Evolutionary conservation across 2,113 vertebrate species (phyloP).

Genomic region (Ciconia maguari): DNA sequence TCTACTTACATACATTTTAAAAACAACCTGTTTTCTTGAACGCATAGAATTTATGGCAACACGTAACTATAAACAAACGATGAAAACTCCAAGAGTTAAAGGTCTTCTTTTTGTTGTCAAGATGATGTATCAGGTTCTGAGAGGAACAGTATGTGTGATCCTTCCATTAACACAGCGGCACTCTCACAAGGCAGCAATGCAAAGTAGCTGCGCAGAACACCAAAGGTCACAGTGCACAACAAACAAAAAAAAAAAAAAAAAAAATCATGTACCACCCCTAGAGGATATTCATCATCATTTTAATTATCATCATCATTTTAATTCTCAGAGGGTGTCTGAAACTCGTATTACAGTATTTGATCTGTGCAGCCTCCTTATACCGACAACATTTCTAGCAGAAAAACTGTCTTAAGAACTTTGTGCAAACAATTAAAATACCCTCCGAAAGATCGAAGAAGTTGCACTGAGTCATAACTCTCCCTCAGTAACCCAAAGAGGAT

Average conservation of each 20-base stretch:
- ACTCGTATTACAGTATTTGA: neutral
- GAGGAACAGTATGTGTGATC: constrained; percentile 57
- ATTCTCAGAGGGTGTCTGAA: neutral
- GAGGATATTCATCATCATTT: neutral
- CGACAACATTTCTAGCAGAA: neutral
- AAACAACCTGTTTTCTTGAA: constrained; percentile 28
- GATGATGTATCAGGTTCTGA: constrained; percentile 65
- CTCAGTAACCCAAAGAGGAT: neutral
- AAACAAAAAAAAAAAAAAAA: neutral
- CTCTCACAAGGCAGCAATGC: constrained; percentile 6
- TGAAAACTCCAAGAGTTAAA: constrained; percentile 42
- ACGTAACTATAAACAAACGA: constrained; percentile 67
- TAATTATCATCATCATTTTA: constrained; percentile 2
- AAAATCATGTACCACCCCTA: neutral
- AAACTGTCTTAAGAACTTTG: neutral
- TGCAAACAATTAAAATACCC: neutral
- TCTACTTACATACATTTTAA: constrained; percentile 25
- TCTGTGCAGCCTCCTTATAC: neutral
- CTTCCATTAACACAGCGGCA: constrained; percentile 19
- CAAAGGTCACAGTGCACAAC: neutral
- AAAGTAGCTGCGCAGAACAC: constrained; percentile 26
- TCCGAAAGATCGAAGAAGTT: neutral
- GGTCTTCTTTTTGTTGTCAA: constrained; percentile 65
- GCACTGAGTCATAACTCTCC: neutral
- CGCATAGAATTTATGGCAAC: constrained; percentile 35